phyloP scores from a whole-genome alignment of 2,797 vertebrate genomes.

The Gymnodraco acuticeps region DNA sequence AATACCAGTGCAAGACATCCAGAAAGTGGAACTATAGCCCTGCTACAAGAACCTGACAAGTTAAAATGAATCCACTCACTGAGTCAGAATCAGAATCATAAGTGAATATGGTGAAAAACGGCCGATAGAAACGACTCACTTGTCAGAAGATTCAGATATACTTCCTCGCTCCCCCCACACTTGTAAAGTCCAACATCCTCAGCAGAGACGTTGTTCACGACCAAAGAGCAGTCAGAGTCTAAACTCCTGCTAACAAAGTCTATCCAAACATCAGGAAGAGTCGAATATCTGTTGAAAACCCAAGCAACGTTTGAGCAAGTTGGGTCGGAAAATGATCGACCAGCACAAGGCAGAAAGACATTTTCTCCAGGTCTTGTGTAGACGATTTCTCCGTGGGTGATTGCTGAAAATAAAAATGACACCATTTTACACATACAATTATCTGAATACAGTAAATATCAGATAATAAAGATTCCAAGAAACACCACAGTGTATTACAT shows the following conservation, averaged over 20 bases:
- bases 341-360: neutral
- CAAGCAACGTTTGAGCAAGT: fast-evolving
- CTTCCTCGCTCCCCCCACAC: fast-evolving
- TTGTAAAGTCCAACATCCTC: neutral
- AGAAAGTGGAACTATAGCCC: too few species aligned
- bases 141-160: neutral
- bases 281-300: fast-evolving
- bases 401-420: too few species aligned
- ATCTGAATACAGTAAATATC: too few species aligned
- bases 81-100: too few species aligned
- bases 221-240: slow-evolving; percentile 27
- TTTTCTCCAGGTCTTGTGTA: neutral
- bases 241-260: fast-evolving
- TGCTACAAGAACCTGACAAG: too few species aligned
- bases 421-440: too few species aligned
- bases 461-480: too few species aligned
- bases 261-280: fast-evolving
- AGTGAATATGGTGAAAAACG: too few species aligned
- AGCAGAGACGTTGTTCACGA: slow-evolving; percentile 18
- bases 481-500: too few species aligned
- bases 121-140: slow-evolving; percentile 23
- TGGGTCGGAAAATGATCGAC: fast-evolving
- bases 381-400: neutral
- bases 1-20: too few species aligned
- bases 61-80: too few species aligned